These are phyloP conservation scores for Silurus aristotelis DNA, from an alignment of 2,797 vertebrate genomes.

Conservation along the genomic window DNA sequence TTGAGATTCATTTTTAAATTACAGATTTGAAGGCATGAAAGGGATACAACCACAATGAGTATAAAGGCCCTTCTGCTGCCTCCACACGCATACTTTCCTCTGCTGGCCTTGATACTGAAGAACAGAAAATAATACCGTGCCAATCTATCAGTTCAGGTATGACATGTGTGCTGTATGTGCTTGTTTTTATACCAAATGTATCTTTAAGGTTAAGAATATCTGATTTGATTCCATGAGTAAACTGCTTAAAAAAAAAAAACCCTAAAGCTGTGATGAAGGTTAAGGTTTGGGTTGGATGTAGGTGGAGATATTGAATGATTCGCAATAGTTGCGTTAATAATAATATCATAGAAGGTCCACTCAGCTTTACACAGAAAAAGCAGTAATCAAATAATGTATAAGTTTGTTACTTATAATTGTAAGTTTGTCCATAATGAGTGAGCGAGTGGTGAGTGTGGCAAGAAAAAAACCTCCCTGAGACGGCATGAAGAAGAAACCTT, in stretches of 20 bases:
- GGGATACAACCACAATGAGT: conserved; percentile 1
- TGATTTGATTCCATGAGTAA: not conserved
- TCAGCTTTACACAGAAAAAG: not conserved
- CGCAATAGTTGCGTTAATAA: not conserved
- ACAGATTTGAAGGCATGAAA: conserved; percentile 2
- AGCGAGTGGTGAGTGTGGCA: too few species aligned
- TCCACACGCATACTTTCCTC: conserved; percentile 10
- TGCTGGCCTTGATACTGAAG: conserved; percentile 31
- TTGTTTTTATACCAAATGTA: conserved; percentile 8
- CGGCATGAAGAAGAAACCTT: too few species aligned
- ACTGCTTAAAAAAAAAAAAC: not conserved
- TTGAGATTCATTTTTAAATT: not conserved
- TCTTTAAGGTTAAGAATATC: not conserved
- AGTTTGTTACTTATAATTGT: too few species aligned
- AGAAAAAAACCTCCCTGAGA: too few species aligned
- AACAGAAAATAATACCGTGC: conserved; percentile 17
- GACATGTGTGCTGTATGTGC: conserved; percentile 11
- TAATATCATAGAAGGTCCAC: not conserved
- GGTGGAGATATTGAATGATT: not conserved
- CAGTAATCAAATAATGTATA: too few species aligned
- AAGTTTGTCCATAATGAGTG: too few species aligned
- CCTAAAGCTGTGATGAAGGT: not conserved
- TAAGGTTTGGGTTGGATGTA: not conserved
- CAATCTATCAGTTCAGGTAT: conserved; percentile 1
- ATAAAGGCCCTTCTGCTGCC: conserved; percentile 55